Base-by-base conservation (phyloP, 2,888 invertebrate species). In the Andrena bicolor region DNA sequence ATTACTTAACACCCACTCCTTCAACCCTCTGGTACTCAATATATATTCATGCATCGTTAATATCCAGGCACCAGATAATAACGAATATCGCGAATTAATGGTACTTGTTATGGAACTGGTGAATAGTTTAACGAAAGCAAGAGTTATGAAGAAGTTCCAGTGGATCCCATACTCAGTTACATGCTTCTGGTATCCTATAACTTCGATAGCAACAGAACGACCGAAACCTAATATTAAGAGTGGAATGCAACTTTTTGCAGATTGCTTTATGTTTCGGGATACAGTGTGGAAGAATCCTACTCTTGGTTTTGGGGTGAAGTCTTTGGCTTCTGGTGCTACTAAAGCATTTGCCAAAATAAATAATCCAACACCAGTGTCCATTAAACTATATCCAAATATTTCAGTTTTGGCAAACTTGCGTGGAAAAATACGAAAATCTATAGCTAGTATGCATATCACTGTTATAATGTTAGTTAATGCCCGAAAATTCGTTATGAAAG, bases 91-190 rank as follows among this genome's bases (percentile, higher is more conserved):
- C 0, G 95, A 93, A 49, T 94, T 93, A 1, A 96, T 93, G 10
- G 95, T 92, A 66, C 94, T 95, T 63, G 97, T 94, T 58, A 97
- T 90, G 8, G 96, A 84, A 0, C 96, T 96, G 53, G 97, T 96
- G 26, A 97, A 91, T 0, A 98, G 92, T 94, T 98, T 98, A 23
- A 98, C 96, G 56, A 96, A 94, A 2, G 98, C 98, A 76, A 99
- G 94, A 0, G 99, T 99, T 86, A 99, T 96, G 94, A 99, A 99
- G 93, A 99, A 99, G 94, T 99, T 99, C 98, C 99, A 99, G 93
- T 99, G 99, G 0, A 97, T 95, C 0, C 99, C 99, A 95, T 99
- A 99, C 93, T 99, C 99, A 0, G 97, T 96, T 0, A 97, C 96
- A 93, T 98, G 97, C 90, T 97, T 97, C 76, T 98, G 97, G 93